Percentiles rank a stretch among this genome's conserved stretches.
Conservation (phyloP, 2,797 vertebrate genomes). For the Coreius guichenoti region DNA sequence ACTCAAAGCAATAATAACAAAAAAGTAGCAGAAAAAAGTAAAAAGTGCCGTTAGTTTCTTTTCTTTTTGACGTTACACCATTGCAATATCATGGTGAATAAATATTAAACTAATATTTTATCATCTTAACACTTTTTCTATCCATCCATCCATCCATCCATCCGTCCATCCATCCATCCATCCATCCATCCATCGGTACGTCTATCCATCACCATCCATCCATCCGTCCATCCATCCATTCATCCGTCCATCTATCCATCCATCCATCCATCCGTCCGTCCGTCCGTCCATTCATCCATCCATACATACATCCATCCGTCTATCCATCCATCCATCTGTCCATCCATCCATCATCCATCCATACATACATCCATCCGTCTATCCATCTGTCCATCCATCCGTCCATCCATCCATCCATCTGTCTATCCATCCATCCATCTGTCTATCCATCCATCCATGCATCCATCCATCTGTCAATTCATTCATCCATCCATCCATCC, state of each 20-base stretch:
- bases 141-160: neutral
- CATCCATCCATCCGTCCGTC: no score
- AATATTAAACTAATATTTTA: neutral
- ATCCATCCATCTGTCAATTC: neutral
- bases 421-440: neutral
- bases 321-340: neutral
- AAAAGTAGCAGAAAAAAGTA: no score
- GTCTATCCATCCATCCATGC: neutral
- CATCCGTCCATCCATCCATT: neutral
- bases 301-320: neutral
- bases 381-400: neutral
- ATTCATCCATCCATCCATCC: neutral
- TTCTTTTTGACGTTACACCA: neutral
- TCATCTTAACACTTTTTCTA: neutral
- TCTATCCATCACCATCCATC: no score
- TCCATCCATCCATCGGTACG: no score
- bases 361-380: no score
- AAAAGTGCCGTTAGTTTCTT: neutral
- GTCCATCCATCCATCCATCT: neutral
- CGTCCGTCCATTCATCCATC: neutral
- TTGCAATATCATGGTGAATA: neutral
- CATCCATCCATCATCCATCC: neutral
- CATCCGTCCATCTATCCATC: neutral
- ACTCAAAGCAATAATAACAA: no score
- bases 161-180: neutral